Base-by-base conservation (phyloP, 2,797 vertebrate species). In the Benthosema pterotum region DNA sequence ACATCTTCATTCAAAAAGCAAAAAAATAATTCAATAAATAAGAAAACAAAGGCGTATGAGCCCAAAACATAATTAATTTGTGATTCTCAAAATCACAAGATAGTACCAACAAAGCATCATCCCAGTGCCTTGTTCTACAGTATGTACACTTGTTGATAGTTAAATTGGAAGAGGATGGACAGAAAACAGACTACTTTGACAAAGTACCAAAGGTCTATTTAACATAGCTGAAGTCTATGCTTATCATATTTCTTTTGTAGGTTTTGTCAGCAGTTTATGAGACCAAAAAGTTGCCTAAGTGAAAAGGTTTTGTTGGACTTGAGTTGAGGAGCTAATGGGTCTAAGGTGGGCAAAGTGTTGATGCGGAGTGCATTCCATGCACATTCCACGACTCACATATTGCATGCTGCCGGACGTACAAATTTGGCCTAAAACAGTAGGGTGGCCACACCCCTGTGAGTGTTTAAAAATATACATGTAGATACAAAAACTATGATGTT, bases 41-140 rank as follows among this genome's bases (percentile, higher is more conserved):
- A 12, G 0, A 32, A 54, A 72, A 47, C 28, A 42, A 70, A 83
- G 67, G 65, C 67, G 67, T 66, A 72, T 28, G 51, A 56, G 67
- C 38, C 72, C 74, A 68, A 67, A 75, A 54, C 68, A 82, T 77
- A 88, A 72, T 47, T 71, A 43, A 78, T 59, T 64, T 62, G 67
- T 72, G 65, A 69, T 62, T 66, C 52, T 49, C 72, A 73, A 79
- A 50, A 52, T 76, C 54, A 64, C 15, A 45, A 67, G 65, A 59
- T 11, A 60, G n/a, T n/a, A n/a, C n/a, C n/a, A n/a, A n/a, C 17
- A 14, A 57, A 56, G 79, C 67, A 67, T 75, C 43, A 46, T 67
- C 83, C 68, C 57, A 11, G 19, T 49, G 52, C 65, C 73, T 76
- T 49, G 42, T 52, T 42, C 60, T 77, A 65, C 52, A 68, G 63